Conservation (phyloP, 2,113 vertebrate genomes). For the Struthidea cinerea region DNA sequence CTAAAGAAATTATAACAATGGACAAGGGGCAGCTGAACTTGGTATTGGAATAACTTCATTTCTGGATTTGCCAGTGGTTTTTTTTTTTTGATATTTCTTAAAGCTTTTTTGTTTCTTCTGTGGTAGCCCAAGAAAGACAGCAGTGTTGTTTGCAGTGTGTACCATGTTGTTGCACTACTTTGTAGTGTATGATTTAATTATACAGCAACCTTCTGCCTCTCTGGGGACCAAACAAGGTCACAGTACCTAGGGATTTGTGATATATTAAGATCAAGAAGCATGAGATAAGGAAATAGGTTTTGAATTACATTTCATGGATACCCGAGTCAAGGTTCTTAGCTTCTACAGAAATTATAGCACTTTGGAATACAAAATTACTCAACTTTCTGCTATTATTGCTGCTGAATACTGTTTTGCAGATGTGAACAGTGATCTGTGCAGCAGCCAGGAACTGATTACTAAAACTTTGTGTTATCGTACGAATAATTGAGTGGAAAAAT, state of each 20-base stretch:
- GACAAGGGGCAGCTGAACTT: background rate
- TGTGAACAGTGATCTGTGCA: background rate
- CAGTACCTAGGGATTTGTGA: background rate
- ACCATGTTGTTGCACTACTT: conserved; percentile 26
- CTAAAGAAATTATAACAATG: conserved; percentile 3
- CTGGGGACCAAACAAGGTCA: background rate
- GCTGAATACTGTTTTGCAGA: background rate
- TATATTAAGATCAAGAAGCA: background rate
- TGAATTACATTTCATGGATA: background rate
- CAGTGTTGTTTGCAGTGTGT: background rate
- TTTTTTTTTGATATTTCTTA: background rate
- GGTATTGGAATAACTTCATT: background rate
- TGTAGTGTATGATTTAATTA: conserved; percentile 35
- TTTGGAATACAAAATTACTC: background rate
- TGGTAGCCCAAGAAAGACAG: background rate
- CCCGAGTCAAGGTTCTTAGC: background rate
- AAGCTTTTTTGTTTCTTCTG: background rate
- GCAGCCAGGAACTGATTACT: background rate
- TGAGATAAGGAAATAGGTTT: background rate
- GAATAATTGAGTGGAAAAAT: background rate
- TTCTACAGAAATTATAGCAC: background rate
- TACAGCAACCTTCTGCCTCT: background rate
- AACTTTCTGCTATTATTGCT: background rate
- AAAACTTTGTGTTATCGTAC: background rate
- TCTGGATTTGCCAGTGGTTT: background rate